Evolutionary conservation across 2,113 vertebrate species (phyloP).

Genomic region (Nesogale talazaci): DNA sequence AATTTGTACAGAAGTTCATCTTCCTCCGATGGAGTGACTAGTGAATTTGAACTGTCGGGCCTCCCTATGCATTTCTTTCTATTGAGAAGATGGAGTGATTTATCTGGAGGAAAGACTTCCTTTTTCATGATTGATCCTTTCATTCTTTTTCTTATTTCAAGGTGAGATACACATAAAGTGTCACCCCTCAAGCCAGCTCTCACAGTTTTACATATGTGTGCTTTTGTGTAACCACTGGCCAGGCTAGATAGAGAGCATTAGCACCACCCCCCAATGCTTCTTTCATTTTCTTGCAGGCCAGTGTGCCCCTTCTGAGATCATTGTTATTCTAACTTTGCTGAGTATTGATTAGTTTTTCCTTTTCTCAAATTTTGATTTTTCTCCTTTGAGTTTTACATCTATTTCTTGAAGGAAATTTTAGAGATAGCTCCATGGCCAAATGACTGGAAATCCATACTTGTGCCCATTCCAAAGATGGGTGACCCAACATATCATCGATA

Average conservation of each 20-base stretch:
- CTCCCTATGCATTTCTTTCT: not conserved
- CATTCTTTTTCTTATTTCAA: slow-evolving; percentile 47
- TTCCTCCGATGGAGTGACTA: no score
- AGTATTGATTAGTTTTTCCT: not conserved
- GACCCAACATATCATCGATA: no score
- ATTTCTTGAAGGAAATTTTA: not conserved
- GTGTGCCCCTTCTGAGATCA: not conserved
- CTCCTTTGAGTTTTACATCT: not conserved
- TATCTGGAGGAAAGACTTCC: slow-evolving; percentile 30
- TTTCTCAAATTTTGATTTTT: slow-evolving; percentile 3
- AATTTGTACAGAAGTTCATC: no score
- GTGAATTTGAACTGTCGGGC: no score
- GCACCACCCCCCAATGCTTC: not conserved
- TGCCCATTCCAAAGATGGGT: no score
- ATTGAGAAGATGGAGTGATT: slow-evolving; percentile 49
- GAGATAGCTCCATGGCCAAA: no score
- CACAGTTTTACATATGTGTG: not conserved
- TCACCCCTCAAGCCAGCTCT: not conserved
- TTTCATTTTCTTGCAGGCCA: not conserved
- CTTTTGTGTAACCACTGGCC: not conserved
- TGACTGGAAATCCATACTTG: no score
- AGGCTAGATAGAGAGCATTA: not conserved
- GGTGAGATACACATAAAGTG: not conserved
- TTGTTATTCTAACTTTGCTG: not conserved
- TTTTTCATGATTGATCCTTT: not conserved